Conservation (phyloP, 2,113 vertebrate species). For the Passer montanus region DNA sequence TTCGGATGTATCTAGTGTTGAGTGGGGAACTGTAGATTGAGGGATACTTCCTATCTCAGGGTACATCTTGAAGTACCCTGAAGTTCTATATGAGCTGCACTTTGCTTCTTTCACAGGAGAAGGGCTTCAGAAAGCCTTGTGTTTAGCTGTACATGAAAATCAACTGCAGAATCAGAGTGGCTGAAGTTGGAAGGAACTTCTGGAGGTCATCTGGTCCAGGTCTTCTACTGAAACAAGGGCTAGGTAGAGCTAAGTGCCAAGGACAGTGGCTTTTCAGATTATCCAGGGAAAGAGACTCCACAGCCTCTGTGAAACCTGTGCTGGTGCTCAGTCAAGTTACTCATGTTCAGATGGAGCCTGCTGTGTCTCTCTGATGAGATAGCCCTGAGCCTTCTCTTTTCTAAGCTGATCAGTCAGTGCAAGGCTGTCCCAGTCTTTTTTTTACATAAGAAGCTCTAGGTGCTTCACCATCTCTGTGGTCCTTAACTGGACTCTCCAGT, state of each 20-base stretch:
- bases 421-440: background rate
- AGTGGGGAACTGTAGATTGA: accelerated
- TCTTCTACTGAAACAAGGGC: background rate
- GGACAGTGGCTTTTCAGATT: background rate
- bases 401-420: background rate
- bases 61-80: background rate
- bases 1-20: background rate
- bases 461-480: background rate
- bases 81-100: background rate
- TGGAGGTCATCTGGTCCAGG: background rate
- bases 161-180: background rate
- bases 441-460: too few species aligned
- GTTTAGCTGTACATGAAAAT: background rate
- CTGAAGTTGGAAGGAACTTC: background rate
- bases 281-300: too few species aligned
- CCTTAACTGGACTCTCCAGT: background rate
- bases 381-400: background rate
- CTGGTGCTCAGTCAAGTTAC: background rate
- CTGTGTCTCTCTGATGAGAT: background rate
- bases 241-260: background rate
- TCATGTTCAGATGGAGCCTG: background rate
- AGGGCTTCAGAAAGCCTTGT: background rate
- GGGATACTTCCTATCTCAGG: background rate
- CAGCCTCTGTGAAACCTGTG: accelerated
- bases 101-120: background rate